phyloP scores from a whole-genome alignment of 2,797 vertebrate genomes.

The Heterohyrax brucei region DNA sequence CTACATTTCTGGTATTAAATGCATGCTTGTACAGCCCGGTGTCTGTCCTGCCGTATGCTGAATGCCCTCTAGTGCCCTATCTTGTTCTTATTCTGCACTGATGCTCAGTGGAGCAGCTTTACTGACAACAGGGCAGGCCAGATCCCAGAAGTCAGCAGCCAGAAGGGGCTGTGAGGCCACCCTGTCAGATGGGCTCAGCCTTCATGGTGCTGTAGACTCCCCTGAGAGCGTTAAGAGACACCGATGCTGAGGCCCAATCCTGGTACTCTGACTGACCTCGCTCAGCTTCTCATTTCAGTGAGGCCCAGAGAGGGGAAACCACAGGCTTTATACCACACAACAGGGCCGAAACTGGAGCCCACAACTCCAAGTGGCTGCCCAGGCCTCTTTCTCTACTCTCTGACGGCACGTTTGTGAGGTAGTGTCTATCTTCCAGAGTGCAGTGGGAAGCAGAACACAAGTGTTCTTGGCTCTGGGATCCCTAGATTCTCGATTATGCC shows the following conservation, averaged over 20 bases:
- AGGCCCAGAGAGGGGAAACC: background rate
- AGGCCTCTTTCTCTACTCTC: background rate
- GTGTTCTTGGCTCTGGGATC: background rate
- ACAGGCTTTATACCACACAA: background rate
- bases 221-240: background rate
- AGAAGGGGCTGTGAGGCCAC: background rate
- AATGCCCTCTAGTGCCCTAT: background rate
- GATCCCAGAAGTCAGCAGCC: background rate
- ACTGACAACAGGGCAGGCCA: background rate
- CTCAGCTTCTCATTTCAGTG: background rate
- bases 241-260: background rate
- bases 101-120: background rate
- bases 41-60: background rate
- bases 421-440: background rate
- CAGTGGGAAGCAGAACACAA: background rate
- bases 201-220: background rate
- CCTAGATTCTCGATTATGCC: background rate
- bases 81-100: constrained; percentile 4
- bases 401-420: background rate
- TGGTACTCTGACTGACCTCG: background rate
- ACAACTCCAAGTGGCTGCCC: background rate
- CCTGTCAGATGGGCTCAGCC: background rate
- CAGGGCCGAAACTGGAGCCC: background rate
- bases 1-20: background rate
- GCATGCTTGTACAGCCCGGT: background rate